These are phyloP conservation scores for Phengaris arion DNA, from an alignment of 2,888 invertebrate genomes.

Conservation along the genomic window DNA sequence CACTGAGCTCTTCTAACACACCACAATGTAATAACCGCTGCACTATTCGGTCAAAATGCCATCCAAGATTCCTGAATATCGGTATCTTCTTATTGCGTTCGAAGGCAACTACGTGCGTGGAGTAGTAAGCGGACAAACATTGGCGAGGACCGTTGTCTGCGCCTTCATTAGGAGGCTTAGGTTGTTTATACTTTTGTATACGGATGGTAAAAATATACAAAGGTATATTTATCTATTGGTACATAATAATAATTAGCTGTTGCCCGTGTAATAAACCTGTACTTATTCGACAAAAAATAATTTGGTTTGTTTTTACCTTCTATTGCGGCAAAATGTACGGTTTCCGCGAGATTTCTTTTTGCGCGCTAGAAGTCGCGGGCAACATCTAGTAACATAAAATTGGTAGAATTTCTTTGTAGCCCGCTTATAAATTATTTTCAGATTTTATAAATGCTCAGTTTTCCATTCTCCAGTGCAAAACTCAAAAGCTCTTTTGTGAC, in stretches of 20 bases:
- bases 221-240: no score
- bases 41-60: neutral
- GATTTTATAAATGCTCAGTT: neutral
- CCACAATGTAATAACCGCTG: neutral
- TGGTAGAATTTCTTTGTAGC: no score
- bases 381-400: no score
- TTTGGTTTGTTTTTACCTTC: no score
- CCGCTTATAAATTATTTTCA: neutral
- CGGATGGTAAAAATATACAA: no score
- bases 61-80: neutral
- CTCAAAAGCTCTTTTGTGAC: slow-evolving; percentile 2
- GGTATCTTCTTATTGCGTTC: neutral
- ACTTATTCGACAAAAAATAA: no score
- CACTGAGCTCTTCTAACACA: no score
- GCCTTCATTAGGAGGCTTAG: neutral
- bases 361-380: no score
- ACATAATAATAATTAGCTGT: no score
- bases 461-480: neutral
- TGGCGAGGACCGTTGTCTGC: neutral
- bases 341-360: no score
- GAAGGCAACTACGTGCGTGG: neutral
- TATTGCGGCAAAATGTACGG: no score
- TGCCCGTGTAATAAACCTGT: no score
- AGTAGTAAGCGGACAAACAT: neutral
- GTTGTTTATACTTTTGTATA: neutral